Conservation (phyloP, 2,797 vertebrate species). For the Hoplostethus mediterraneus region DNA sequence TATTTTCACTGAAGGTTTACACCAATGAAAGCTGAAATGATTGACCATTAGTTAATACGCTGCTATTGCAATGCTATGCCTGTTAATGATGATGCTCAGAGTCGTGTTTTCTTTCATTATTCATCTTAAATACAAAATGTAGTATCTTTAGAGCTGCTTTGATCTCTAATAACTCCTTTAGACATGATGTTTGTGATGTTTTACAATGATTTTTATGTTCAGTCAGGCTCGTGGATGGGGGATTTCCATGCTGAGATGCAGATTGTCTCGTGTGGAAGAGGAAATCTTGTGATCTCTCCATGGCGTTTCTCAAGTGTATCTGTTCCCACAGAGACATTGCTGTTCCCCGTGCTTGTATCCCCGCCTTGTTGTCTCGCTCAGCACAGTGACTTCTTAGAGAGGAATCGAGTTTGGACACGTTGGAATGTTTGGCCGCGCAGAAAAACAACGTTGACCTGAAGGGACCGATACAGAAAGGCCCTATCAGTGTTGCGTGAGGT, state of each 20-base stretch:
- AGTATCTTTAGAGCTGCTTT: too few species aligned
- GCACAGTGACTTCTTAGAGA: background rate
- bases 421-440: background rate
- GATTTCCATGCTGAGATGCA: background rate
- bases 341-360: too few species aligned
- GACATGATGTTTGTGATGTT: too few species aligned
- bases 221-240: too few species aligned
- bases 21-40: too few species aligned
- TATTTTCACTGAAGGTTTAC: background rate
- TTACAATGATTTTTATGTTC: too few species aligned
- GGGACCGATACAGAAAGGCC: background rate
- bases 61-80: background rate
- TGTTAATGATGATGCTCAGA: background rate
- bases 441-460: background rate
- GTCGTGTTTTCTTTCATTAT: background rate
- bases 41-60: background rate
- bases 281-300: slow-evolving; percentile 27
- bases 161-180: too few species aligned
- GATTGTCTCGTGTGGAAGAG: slow-evolving; percentile 10
- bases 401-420: background rate
- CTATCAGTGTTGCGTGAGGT: slow-evolving; percentile 8
- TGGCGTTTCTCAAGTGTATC: background rate
- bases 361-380: background rate
- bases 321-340: slow-evolving; percentile 1
- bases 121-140: background rate